Percentiles rank a stretch among this genome's conserved stretches.
Evolutionary conservation across 2,113 vertebrate genomes (phyloP).

Genomic region (Oryzias melastigma): DNA sequence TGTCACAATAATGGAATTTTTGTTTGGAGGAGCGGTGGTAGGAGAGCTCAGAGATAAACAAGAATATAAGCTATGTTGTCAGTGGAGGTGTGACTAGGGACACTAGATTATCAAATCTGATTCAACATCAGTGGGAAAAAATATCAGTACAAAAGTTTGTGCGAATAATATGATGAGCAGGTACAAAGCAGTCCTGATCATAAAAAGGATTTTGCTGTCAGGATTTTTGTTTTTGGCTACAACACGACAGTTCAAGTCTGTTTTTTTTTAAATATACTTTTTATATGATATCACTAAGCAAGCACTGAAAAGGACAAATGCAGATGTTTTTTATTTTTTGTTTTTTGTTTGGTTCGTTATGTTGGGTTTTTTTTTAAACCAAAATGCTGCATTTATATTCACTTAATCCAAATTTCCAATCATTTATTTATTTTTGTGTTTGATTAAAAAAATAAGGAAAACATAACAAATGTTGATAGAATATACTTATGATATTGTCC

Average conservation of each 20-base stretch:
- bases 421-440: no score
- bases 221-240: not conserved
- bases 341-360: no score
- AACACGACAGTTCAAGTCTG: slow-evolving; percentile 15
- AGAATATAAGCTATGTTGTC: slow-evolving; percentile 56
- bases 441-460: no score
- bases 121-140: slow-evolving; percentile 37
- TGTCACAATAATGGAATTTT: slow-evolving; percentile 74
- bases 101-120: slow-evolving; percentile 52
- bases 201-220: slow-evolving; percentile 2
- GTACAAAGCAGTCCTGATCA: slow-evolving; percentile 17
- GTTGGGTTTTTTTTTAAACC: slow-evolving; percentile 7
- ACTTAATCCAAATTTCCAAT: not conserved
- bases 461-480: no score
- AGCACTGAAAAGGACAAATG: slow-evolving; percentile 3
- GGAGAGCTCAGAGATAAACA: slow-evolving; percentile 59
- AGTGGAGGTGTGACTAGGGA: slow-evolving; percentile 49
- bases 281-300: slow-evolving; percentile 33
- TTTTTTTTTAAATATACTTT: slow-evolving; percentile 1
- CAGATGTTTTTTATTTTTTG: slow-evolving; percentile 11
- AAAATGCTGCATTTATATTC: slow-evolving; percentile 18
- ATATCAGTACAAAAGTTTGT: slow-evolving; percentile 19
- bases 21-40: slow-evolving; percentile 61
- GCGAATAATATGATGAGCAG: slow-evolving; percentile 17
- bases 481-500: no score